Base-by-base conservation (phyloP, 2,113 vertebrate genomes). In the Gasterosteus nipponicus region DNA sequence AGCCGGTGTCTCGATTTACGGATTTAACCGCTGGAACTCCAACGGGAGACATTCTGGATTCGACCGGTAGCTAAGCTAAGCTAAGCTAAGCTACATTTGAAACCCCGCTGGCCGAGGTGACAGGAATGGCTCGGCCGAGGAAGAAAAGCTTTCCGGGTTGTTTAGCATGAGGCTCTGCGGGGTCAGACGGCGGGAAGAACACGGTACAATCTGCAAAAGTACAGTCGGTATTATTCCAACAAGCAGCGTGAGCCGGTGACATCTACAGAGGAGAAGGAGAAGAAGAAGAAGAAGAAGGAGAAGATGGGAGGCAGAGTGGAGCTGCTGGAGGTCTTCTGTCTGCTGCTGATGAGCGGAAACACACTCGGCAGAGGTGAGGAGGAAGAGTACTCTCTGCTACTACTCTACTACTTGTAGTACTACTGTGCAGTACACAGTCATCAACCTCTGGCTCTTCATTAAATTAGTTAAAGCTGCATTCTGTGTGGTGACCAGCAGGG, bases 61-160 rank as follows among this genome's bases (percentile, higher is more conserved):
- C 33, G 39, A 5, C 2, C 1, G 26, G n/a, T 16, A 10, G 29
- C 6, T 10, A 12, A 56, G 35, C 35, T 38, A 38, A 38, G 35
- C 35, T 38, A 49, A 49, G 18, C 47, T 46, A 46, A 14, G 16
- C 47, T 19, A 7, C 16, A 49, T 18, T 49, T 49, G 18, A 19
- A 19, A 16, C 18, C 12, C 14, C 14, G 42, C 42, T 44, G 14
- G 14, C 42, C 14, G 46, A 47, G 14, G 15, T 22, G 49, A 57
- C 58, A 3, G 18, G 59, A 38, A 84, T 88, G 88, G 73, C 71
- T 53, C 83, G 69, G 59, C 85, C 87, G 74, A 83, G 69, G 77
- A 87, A 68, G 78, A 89, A 69, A 79, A 53, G 1, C 70, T 2
- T 53, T n/a, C 35, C 69, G 18, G 47, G 64, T 42, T 44, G 71